Evolutionary conservation across 1,140 invertebrate genomes (phyloP), one percentile per base, ranked within the genome.

Genomic region (Tetragonula clypearis): DNA sequence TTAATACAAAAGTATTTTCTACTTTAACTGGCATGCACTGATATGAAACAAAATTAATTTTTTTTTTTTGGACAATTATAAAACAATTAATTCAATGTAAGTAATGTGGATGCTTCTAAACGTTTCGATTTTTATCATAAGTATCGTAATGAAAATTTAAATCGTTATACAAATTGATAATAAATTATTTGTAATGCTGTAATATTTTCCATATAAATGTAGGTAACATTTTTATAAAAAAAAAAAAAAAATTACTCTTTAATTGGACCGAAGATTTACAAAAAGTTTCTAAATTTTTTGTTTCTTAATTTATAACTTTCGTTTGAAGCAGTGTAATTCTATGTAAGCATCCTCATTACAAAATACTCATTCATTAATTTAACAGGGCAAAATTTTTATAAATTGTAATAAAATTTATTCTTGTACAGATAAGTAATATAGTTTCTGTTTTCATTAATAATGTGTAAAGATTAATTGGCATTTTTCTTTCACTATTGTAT

Each of bases 331-430:
- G 49, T 58, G 55, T 8, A n/a, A 35, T n/a, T 71, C 11, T 73
- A 15, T 68, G 49, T 21, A 19, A 15, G 79, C 84, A 86, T 82
- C 84, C 79, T 41, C 72, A 86, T 86, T 86, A 86, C 56, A 76
- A 26, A 49, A 79, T 55, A 62, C 8, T 49, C 81, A 81, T 65
- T 60, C 72, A 30, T 12, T 76, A 23, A 76, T 86, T 86, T 55
- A 69, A 55, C n/a, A 58, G 17, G 49, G 71, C 56, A 71, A 69
- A 69, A 76, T 86, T 76, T 86, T 58, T n/a, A 60, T 30, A 60
- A 82, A 79, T 71, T 82, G 72, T 86, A 86, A 82, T 82, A 86
- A 86, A 86, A 82, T 56, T 55, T 86, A 84, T 84, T 76, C 73
- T 86, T 82, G 79, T 82, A 71, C 72, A 82, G 79, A 82, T 60